Base-by-base conservation (phyloP, 2,797 vertebrate genomes). In the Bryconaethiops microstoma region DNA sequence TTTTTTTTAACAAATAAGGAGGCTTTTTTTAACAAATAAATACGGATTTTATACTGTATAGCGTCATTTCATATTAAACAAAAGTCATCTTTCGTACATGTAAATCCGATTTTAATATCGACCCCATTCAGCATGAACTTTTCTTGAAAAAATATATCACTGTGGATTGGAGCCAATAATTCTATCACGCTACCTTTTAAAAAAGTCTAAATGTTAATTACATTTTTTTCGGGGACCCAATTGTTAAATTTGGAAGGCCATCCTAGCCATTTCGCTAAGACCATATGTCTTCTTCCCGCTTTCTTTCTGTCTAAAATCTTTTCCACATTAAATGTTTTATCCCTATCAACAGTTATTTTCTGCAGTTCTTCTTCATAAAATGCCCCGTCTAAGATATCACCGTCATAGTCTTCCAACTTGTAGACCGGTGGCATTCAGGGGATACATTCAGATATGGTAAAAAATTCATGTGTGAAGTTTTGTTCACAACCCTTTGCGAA, bases 341-440 rank as follows among this genome's bases (percentile, higher is more conserved):
- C 40, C 21, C 16, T 45, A n/a, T n/a, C 7, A 64, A 50, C 48
- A 1, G 3, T 1, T 16, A 64, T 63, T 60, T 64, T 76, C 39
- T 76, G 74, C 17, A 76, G 23, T 17, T 77, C 76, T 68, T 52
- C 3, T 62, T 50, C 63, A 67, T 77, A 77, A 68, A 75, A 77
- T 7, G 40, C 40, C 40, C 40, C 40, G 3, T 42, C 40, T 42
- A 42, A 42, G 3, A 42, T 42, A 42, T 42, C 40, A 42, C 40
- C 40, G 40, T 42, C 40, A 42, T 42, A 42, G n/a, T n/a, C n/a
- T n/a, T n/a, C n/a, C n/a, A n/a, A n/a, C n/a, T n/a, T n/a, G n/a
- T n/a, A n/a, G n/a, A n/a, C n/a, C n/a, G n/a, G n/a, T n/a, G n/a
- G n/a, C n/a, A n/a, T n/a, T n/a, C n/a, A n/a, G n/a, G n/a, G n/a